Conservation (phyloP, 23 tunicate species). For the Corella eumyota region DNA sequence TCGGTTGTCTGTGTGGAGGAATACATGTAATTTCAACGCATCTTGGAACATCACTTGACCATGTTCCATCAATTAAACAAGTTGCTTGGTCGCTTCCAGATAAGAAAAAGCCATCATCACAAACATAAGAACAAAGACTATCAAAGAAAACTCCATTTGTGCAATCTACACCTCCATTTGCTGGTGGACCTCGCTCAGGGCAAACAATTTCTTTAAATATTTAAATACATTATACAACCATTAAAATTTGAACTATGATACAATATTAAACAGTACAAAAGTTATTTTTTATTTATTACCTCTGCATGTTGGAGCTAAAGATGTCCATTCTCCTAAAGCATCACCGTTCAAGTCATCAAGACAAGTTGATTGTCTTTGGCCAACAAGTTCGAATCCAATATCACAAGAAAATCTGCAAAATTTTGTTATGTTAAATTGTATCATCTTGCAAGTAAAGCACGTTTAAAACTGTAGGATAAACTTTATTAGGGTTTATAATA, state of each 20-base stretch:
- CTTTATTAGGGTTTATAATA: too few species aligned
- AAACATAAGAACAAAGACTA: not conserved
- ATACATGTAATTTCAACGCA: not conserved
- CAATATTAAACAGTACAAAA: too few species aligned
- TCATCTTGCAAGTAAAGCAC: too few species aligned
- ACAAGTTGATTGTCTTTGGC: constrained; percentile 12
- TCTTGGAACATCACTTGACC: not conserved
- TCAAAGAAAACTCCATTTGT: not conserved
- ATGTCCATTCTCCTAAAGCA: constrained; percentile 40
- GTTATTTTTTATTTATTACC: too few species aligned
- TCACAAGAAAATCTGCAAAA: constrained; percentile 25
- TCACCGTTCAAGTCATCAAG: constrained; percentile 43
- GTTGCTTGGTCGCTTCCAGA: not conserved
- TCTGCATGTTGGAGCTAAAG: constrained; percentile 19
- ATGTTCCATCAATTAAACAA: not conserved
- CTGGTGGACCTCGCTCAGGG: not conserved
- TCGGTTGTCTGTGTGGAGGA: not conserved
- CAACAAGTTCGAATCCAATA: constrained; percentile 19
- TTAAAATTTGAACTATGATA: too few species aligned
- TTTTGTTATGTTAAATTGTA: too few species aligned
- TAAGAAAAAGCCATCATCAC: not conserved
- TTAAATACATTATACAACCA: too few species aligned
- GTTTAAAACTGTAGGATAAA: too few species aligned
- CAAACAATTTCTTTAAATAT: not conserved
- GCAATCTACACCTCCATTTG: not conserved